These are phyloP conservation scores for Mirza zaza DNA, from an alignment of 2,113 vertebrate species.

Conservation along the genomic window DNA sequence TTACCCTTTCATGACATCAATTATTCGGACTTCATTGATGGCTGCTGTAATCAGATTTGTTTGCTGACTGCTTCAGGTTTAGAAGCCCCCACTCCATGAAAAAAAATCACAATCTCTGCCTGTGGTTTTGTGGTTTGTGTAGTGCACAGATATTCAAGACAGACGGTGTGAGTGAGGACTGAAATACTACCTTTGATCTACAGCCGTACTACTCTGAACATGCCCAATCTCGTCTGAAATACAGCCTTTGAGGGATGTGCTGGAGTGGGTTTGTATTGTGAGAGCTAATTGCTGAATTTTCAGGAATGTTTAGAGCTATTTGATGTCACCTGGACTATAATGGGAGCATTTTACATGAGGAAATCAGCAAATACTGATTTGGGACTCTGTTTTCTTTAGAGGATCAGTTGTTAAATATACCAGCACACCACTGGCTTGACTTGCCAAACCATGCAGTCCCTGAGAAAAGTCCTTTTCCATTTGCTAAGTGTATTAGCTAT, in stretches of 20 bases:
- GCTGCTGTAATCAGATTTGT: not conserved
- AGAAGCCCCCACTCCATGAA: not conserved
- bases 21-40: not conserved
- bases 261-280: not conserved
- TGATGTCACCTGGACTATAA: not conserved
- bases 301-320: not conserved
- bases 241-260: not conserved
- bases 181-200: not conserved
- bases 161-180: not conserved
- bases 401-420: not conserved
- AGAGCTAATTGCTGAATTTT: not conserved
- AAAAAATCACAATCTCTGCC: not conserved
- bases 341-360: not conserved
- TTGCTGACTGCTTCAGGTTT: not conserved
- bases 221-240: not conserved
- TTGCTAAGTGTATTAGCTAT: not conserved
- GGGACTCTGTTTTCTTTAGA: not conserved
- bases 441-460: too few relatives aligned
- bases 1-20: not conserved
- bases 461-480: not conserved
- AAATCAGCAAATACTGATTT: not conserved
- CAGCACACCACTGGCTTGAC: not conserved
- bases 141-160: not conserved
- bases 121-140: not conserved
- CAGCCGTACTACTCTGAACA: too few relatives aligned